phyloP scores from a whole-genome alignment of 1,140 invertebrate genomes.

The Cardiocondyla obscurior region DNA sequence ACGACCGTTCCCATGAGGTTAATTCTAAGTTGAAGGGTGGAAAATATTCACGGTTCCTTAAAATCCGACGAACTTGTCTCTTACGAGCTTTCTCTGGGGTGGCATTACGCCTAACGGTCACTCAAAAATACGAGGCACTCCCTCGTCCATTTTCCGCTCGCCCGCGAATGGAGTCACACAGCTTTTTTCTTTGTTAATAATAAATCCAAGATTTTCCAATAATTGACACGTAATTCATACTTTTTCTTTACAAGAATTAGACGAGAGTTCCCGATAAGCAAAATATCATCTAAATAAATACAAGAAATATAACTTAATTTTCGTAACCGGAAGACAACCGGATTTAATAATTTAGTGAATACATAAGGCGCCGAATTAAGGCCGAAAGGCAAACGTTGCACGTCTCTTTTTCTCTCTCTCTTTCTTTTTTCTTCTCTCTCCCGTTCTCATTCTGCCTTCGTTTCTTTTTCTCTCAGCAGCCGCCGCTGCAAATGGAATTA shows the following conservation, averaged over 20 bases:
- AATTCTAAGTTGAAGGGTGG: conserved; percentile 77
- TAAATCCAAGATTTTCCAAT: too few species aligned
- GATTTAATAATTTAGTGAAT: too few species aligned
- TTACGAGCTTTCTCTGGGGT: conserved; percentile 76
- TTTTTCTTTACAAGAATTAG: too few species aligned
- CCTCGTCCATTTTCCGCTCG: conserved; percentile 19
- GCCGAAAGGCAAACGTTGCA: too few species aligned
- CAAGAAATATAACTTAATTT: too few species aligned
- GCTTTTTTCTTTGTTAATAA: too few species aligned
- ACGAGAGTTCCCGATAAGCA: too few species aligned
- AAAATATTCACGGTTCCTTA: conserved; percentile 82
- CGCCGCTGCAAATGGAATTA: conserved; percentile 75
- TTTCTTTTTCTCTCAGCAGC: conserved; percentile 30
- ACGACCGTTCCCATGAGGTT: conserved; percentile 77
- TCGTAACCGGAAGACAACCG: too few species aligned
- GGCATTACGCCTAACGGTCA: conserved; percentile 79
- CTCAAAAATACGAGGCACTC: conserved; percentile 71
- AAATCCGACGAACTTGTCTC: conserved; percentile 77
- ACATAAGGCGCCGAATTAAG: too few species aligned
- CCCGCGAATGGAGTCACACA: too few species aligned
- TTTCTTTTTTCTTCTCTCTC: not conserved
- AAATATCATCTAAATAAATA: too few species aligned
- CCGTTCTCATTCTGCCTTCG: not conserved
- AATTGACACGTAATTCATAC: too few species aligned
- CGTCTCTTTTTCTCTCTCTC: not conserved